These are phyloP conservation scores for Glandiceps talaboti DNA, from an alignment of 53 echinoderm and acorn worm species.

Conservation along the genomic window DNA sequence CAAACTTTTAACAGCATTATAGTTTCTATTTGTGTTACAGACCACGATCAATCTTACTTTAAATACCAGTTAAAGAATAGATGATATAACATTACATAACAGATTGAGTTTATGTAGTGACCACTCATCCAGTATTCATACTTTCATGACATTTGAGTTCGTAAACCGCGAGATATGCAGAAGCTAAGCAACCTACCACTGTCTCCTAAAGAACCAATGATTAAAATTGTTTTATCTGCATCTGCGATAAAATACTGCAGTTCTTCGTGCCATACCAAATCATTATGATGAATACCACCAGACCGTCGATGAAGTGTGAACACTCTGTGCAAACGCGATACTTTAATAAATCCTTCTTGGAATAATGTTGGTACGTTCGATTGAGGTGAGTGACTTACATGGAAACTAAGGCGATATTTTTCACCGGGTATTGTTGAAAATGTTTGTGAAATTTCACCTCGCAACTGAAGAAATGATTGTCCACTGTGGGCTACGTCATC, in stretches of 20 bases:
- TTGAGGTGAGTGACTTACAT: constrained; percentile 14
- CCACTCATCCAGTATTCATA: no score
- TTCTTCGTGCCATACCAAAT: constrained; percentile 20
- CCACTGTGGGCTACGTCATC: constrained; percentile 14
- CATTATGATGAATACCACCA: not conserved
- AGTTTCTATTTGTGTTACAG: no score
- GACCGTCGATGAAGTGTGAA: constrained; percentile 23
- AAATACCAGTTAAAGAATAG: no score
- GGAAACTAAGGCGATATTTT: constrained; percentile 16
- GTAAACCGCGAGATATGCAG: no score
- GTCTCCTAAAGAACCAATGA: constrained; percentile 14
- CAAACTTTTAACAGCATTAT: no score
- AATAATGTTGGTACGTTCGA: constrained; percentile 18
- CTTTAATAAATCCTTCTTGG: constrained; percentile 38
- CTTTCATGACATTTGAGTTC: no score
- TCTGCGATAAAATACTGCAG: constrained; percentile 29
- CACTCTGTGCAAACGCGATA: constrained; percentile 25
- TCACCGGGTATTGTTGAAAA: constrained; percentile 20
- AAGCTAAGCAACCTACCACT: no score
- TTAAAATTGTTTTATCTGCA: constrained; percentile 10
- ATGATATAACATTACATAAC: no score
- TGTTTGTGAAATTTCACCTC: constrained; percentile 18
- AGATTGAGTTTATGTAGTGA: no score
- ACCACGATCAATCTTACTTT: no score
- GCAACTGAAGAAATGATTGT: constrained; percentile 9